Conservation (phyloP, 2,888 invertebrate genomes). For the Agapostemon virescens region DNA sequence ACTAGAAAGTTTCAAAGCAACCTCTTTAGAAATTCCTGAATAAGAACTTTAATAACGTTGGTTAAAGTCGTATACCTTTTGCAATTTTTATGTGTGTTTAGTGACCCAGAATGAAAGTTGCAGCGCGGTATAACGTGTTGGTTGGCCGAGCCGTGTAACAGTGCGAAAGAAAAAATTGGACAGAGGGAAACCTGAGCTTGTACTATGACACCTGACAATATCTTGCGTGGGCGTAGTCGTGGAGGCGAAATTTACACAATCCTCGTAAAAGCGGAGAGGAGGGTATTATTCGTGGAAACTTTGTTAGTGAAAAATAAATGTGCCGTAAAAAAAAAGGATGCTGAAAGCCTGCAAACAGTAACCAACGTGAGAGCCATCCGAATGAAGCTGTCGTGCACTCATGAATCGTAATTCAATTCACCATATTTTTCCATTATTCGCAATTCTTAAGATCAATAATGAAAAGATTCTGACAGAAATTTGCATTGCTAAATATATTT, state of each 20-base stretch:
- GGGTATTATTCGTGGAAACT: conserved; percentile 7
- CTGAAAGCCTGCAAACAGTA: background rate
- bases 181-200: conserved; percentile 16
- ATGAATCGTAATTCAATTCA: background rate
- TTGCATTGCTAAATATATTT: background rate
- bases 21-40: conserved; percentile 9
- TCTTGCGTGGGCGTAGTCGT: conserved; percentile 8
- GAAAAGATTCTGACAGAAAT: background rate
- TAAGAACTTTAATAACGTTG: conserved; percentile 18
- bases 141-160: background rate
- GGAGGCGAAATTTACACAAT: conserved; percentile 4
- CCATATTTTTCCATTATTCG: background rate
- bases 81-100: conserved; percentile 18
- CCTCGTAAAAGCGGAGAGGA: conserved; percentile 10
- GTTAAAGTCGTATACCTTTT: conserved; percentile 15
- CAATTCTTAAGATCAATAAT: background rate
- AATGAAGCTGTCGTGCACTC: background rate
- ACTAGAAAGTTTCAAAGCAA: conserved; percentile 12
- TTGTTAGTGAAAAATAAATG: conserved; percentile 3
- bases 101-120: conserved; percentile 16
- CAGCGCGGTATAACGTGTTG: background rate
- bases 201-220: conserved; percentile 17
- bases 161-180: conserved; percentile 6
- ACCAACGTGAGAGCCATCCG: background rate
- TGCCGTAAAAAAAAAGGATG: background rate